These are phyloP conservation scores for Paedocypris sp. DNA, from an alignment of 2,113 vertebrate species.

Conservation along the genomic window DNA sequence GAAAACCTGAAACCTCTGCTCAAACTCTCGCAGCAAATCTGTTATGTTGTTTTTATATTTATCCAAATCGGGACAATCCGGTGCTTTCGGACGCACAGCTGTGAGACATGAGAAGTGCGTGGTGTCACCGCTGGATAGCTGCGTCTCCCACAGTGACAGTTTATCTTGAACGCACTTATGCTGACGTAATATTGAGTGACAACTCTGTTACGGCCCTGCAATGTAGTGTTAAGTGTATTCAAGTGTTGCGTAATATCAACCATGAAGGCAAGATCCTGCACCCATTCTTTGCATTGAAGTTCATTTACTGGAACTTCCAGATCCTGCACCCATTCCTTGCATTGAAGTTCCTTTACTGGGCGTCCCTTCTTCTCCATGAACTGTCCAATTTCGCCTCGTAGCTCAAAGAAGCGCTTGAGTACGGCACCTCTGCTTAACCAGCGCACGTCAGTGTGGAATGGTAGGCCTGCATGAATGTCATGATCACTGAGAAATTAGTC, in stretches of 20 bases:
- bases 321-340: neutral
- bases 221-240: neutral
- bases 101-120: neutral
- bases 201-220: neutral
- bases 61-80: conserved; percentile 6
- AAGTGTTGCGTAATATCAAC: neutral
- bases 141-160: neutral
- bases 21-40: conserved; percentile 5
- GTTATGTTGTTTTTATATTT: conserved; percentile 7
- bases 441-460: neutral
- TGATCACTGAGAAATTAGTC: neutral
- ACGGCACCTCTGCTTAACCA: neutral
- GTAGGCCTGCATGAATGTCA: neutral
- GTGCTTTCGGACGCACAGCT: neutral
- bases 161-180: neutral
- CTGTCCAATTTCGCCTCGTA: neutral
- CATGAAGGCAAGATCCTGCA: neutral
- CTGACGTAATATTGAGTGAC: neutral
- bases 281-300: neutral
- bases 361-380: neutral
- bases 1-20: conserved; percentile 19
- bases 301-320: neutral
- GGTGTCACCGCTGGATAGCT: neutral
- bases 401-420: neutral
- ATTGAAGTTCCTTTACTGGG: neutral